phyloP scores from a whole-genome alignment of 2,888 invertebrate genomes.

The Synergus itoensis region DNA sequence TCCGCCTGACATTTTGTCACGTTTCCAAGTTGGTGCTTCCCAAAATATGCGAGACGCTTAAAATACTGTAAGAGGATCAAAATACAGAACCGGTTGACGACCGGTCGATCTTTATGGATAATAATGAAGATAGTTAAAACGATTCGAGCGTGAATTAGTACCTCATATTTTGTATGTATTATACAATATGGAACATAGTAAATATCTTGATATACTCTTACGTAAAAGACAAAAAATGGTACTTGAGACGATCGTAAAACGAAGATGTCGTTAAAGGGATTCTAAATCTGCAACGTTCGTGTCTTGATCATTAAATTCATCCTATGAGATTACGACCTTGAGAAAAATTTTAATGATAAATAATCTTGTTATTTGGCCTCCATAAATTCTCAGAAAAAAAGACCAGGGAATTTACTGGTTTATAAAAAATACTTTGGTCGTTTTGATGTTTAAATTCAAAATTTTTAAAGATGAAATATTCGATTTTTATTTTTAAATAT shows the following conservation, averaged over 20 bases:
- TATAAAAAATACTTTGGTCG: too few species aligned
- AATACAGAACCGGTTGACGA: conserved; percentile 23
- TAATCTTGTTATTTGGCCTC: background rate
- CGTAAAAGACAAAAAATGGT: conserved; percentile 4
- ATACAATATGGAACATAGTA: background rate
- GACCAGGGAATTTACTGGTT: too few species aligned
- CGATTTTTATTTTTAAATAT: too few species aligned
- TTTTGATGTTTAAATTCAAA: background rate
- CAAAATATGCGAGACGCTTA: conserved; percentile 21
- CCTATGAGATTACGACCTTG: background rate
- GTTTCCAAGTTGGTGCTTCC: conserved; percentile 20
- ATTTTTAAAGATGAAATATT: background rate
- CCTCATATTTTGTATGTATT: conserved; percentile 28
- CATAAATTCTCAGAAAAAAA: background rate
- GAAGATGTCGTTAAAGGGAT: conserved; percentile 17
- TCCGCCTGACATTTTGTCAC: conserved; percentile 25
- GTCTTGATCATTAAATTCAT: background rate
- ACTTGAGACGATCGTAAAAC: conserved; percentile 22
- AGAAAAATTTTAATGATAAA: background rate
- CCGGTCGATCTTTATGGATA: conserved; percentile 41
- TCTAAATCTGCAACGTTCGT: conserved; percentile 13
- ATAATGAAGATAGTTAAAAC: conserved; percentile 56
- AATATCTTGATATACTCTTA: conserved; percentile 3
- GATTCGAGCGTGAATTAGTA: conserved; percentile 62
- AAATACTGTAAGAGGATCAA: conserved; percentile 14